These are phyloP conservation scores for Glareola pratincola DNA, from an alignment of 2,113 vertebrate species.

Conservation along the genomic window DNA sequence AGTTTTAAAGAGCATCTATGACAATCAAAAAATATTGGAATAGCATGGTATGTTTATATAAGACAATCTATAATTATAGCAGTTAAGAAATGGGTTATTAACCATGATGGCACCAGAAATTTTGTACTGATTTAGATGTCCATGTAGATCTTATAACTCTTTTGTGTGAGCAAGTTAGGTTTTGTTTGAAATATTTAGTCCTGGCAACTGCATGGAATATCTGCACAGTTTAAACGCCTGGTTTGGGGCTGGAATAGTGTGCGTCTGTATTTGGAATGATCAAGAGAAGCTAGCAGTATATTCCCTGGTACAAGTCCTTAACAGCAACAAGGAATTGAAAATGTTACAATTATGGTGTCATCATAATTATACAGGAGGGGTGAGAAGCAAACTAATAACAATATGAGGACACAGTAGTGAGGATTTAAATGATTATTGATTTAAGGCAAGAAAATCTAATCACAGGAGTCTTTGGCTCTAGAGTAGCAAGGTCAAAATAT, in stretches of 20 bases:
- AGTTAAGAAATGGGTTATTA: neutral
- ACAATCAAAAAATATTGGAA: neutral
- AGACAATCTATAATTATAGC: neutral
- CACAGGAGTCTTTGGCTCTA: neutral
- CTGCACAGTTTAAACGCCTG: neutral
- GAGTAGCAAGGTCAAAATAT: neutral
- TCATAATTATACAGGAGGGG: neutral
- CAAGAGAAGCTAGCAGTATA: neutral
- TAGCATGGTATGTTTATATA: neutral
- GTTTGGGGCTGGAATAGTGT: neutral
- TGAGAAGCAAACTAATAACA: neutral
- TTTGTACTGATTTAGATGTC: neutral
- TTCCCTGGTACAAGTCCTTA: neutral
- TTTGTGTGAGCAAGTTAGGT: neutral
- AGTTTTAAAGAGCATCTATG: neutral
- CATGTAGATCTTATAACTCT: neutral
- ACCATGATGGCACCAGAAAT: neutral
- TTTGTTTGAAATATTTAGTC: neutral
- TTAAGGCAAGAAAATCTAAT: neutral
- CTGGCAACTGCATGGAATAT: neutral
- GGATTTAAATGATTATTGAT: neutral
- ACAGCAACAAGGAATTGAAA: neutral
- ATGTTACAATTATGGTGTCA: neutral
- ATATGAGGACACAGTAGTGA: neutral
- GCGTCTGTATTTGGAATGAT: neutral